phyloP scores from a whole-genome alignment of 2,113 vertebrate genomes.

The Ondatra zibethicus region DNA sequence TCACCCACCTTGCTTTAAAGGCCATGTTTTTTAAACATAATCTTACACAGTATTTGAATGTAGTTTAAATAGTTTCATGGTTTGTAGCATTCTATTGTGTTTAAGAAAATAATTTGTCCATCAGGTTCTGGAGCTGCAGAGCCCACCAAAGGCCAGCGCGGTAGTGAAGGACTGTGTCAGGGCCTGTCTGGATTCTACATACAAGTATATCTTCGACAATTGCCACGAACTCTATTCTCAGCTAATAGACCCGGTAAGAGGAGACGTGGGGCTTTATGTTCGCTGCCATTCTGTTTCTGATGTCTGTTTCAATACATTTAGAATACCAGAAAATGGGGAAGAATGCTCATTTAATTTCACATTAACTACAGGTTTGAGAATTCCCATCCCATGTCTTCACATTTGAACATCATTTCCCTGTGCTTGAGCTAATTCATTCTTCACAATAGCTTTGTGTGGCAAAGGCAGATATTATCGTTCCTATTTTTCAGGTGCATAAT shows the following conservation, averaged over 20 bases:
- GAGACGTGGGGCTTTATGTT: neutral
- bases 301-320: neutral
- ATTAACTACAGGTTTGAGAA: neutral
- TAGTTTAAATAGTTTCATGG: neutral
- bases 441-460: neutral
- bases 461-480: neutral
- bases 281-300: neutral
- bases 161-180: slow-evolving; percentile 98
- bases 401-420: neutral
- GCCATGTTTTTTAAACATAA: neutral
- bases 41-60: neutral
- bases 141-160: slow-evolving; percentile 94
- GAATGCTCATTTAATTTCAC: neutral
- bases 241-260: slow-evolving; percentile 95
- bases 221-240: slow-evolving; percentile 97
- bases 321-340: neutral
- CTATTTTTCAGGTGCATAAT: neutral
- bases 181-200: slow-evolving; percentile 97
- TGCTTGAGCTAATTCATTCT: neutral
- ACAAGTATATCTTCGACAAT: slow-evolving; percentile 98
- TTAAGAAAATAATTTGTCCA: slow-evolving; percentile 55
- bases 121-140: slow-evolving; percentile 97
- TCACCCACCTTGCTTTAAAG: neutral
- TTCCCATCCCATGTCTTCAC: neutral
- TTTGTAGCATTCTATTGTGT: neutral